Percentiles rank a stretch among this genome's conserved stretches.
phyloP scores from a whole-genome alignment of 2,113 vertebrate species.

The Uria lomvia region DNA sequence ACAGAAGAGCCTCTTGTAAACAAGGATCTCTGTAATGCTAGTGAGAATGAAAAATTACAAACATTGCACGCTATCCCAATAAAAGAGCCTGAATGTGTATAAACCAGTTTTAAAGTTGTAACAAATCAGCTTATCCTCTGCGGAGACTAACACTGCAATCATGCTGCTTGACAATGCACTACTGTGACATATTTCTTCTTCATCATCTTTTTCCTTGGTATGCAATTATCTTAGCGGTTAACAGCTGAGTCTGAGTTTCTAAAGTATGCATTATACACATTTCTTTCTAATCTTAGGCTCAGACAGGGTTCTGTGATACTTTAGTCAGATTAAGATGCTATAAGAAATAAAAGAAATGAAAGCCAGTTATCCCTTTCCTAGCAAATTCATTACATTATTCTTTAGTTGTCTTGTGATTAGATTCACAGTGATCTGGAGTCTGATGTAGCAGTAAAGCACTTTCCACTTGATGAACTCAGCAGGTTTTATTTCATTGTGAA shows the following conservation, averaged over 20 bases:
- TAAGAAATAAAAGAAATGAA: not conserved
- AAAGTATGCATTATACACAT: not conserved
- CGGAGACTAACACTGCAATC: not conserved
- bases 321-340: not conserved
- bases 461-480: slow-evolving; percentile 1
- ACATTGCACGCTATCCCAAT: not conserved
- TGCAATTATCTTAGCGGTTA: slow-evolving; percentile 18
- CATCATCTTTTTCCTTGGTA: not conserved
- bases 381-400: not conserved
- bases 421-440: not conserved
- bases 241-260: slow-evolving; percentile 6
- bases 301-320: not conserved
- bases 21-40: not conserved
- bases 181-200: not conserved
- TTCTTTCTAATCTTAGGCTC: not conserved
- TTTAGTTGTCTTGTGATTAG: slow-evolving; percentile 9
- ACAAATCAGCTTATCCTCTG: not conserved
- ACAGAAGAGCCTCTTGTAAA: not conserved
- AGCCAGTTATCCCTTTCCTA: not conserved
- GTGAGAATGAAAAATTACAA: not conserved
- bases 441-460: not conserved
- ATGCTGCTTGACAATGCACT: not conserved
- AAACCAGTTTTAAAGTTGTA: slow-evolving; percentile 1
- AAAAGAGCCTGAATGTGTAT: not conserved
- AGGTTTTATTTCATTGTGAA: slow-evolving; percentile 2